Conservation (phyloP, 2,888 invertebrate genomes). For the Polydesmus complanatus region DNA sequence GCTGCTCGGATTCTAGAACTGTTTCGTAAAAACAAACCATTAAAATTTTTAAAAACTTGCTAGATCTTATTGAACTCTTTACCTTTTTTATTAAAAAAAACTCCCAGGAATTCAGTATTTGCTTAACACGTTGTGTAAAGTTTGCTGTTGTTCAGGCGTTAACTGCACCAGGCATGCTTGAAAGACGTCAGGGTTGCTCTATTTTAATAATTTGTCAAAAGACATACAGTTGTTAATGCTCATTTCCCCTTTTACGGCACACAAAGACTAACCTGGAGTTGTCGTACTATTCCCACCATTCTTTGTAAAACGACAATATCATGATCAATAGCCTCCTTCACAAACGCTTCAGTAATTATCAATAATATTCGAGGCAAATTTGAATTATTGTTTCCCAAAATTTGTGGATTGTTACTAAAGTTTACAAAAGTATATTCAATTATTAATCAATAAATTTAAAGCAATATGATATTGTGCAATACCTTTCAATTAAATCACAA, state of each 20-base stretch:
- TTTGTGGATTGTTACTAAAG: slow-evolving; percentile 56
- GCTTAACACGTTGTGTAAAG: slow-evolving; percentile 43
- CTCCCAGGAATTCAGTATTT: slow-evolving; percentile 3
- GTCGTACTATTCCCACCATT: slow-evolving; percentile 69
- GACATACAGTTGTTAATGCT: background rate
- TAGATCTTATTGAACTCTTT: too few species aligned
- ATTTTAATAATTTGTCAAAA: slow-evolving; percentile 27
- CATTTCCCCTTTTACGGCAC: background rate
- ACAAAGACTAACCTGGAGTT: slow-evolving; percentile 54
- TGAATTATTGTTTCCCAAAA: slow-evolving; percentile 70
- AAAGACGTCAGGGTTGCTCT: slow-evolving; percentile 63
- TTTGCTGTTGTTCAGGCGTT: slow-evolving; percentile 65
- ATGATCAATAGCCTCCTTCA: slow-evolving; percentile 61
- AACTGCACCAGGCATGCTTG: slow-evolving; percentile 62
- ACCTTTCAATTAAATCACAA: slow-evolving; percentile 80
- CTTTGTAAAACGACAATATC: slow-evolving; percentile 58
- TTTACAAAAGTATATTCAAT: background rate
- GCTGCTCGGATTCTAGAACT: too few species aligned
- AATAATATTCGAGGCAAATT: slow-evolving; percentile 78
- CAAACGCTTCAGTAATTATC: slow-evolving; percentile 81
- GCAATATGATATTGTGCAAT: slow-evolving; percentile 18
- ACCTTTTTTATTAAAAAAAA: too few species aligned
- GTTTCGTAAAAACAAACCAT: too few species aligned
- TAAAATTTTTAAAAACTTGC: too few species aligned
- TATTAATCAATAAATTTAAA: background rate